Base-by-base conservation (phyloP, 2,888 invertebrate species). In the Cyrtodaria siliqua region DNA sequence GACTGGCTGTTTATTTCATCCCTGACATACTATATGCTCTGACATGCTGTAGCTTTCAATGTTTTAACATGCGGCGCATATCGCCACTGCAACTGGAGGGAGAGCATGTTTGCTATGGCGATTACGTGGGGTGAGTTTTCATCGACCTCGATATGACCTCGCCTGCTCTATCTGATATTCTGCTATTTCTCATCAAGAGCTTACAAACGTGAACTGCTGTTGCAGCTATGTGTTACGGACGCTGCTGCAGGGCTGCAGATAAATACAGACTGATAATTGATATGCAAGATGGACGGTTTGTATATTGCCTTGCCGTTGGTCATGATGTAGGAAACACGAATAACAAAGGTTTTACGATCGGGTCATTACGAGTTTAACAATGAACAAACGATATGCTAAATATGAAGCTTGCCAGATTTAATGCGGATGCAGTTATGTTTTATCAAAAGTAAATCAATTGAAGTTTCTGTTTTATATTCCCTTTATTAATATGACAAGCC, bases 91-190 rank as follows among this genome's bases (percentile, higher is more conserved):
- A 44, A 44, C 20, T 16, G 44, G 44, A 44, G 44, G 6, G 16
- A 44, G 33, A 44, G 44, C 44, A 44, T 44, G 44, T 44, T 6
- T 20, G 6, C 44, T 20, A 44, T 44, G 44, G 6, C 20, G 69
- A 78, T 78, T 78, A 78, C 78, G 78, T 73, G 61, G 68, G 73
- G 55, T 70, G 73, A 66, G 64, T 73, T 70, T 73, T 53, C 49
- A 26, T 27, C 69, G 69, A 66, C 78, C 78, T 72, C 66, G 57
- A 26, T 18, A 18, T 78, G 73, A 78, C 73, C 78, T 69, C 40
- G n/a, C n/a, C 26, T 38, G 33, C 50, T 49, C 60, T 47, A 56
- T 24, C 33, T 20, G 66, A 49, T 57, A 42, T 66, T 49, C 47
- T 20, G 66, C 29, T 57, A 42, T 66, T 49, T 49, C 23, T 50